Base-by-base conservation (phyloP, 1,140 invertebrate species). In the Gonioctena quinquepunctata region DNA sequence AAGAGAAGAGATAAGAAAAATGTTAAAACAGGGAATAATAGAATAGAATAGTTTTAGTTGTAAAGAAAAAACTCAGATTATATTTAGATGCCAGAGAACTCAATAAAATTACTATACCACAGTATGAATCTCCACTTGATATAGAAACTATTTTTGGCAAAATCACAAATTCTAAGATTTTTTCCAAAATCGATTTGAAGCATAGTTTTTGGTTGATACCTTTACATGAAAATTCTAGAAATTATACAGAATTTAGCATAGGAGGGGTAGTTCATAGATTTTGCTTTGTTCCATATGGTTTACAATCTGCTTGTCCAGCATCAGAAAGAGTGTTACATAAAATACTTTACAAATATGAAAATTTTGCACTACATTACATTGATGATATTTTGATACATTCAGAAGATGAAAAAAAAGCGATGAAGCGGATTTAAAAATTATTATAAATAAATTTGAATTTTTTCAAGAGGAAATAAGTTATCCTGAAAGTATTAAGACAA, bases 361-460 rank as follows among this genome's bases (percentile, higher is more conserved):
- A 60, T 27, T 60, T 60, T 26, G 25, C 25, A 23, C 11, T 60
- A 3, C 57, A 27, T 60, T 60, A 60, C 3, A 60, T 60, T n/a
- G 28, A 42, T 70, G 79, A 82, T 66, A 80, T 82, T 33, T 49
- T 81, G 42, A 71, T 83, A 33, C 81, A 79, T 65, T 79, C 79
- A 13, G 75, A 83, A 78, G 66, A 74, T 19, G 78, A 75, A 64
- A 26, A 69, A 63, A 74, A 80, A 66, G 78, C 69, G 72, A 69
- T 66, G 73, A 73, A 65, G 72, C 73, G 66, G 68, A 74, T 27
- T 74, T 68, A 69, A 70, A 70, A 69, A 66, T 68, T 68, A 80
- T 77, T 65, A 74, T 72, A 72, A 68, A 19, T 72, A 73, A 71
- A 76, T 42, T 2, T 0, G 8, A 42, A 42, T 42, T 42, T n/a